Conservation (phyloP, 2,113 vertebrate species). For the Reinhardtius hippoglossoides region DNA sequence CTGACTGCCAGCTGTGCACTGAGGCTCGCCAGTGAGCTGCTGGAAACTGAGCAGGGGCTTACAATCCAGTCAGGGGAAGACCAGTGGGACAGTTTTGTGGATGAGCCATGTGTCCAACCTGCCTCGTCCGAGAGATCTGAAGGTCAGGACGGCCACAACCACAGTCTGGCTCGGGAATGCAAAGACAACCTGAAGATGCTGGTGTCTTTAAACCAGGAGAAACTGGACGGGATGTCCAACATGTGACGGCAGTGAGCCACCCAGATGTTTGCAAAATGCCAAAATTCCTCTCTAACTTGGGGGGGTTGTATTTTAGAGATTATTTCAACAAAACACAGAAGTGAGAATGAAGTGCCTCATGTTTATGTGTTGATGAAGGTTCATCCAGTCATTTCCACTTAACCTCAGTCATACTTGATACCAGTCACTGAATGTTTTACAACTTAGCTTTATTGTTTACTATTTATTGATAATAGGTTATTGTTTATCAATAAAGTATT, state of each 20-base stretch:
- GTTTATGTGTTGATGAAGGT: neutral
- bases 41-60: constrained; percentile 43
- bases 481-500: neutral
- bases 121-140: neutral
- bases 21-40: constrained; percentile 82
- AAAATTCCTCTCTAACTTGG: neutral
- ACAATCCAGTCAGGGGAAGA: neutral
- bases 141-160: neutral
- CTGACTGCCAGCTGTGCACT: constrained; percentile 88
- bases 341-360: neutral
- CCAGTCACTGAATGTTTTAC: constrained; percentile 19
- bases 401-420: neutral
- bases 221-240: constrained; percentile 68
- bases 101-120: neutral
- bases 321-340: neutral
- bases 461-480: constrained; percentile 27
- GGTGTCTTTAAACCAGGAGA: constrained; percentile 86
- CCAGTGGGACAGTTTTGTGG: neutral
- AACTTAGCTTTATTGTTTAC: neutral
- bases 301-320: neutral
- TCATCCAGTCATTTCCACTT: neutral
- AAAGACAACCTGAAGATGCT: constrained; percentile 86
- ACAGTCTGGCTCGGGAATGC: constrained; percentile 79
- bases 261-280: neutral
- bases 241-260: constrained; percentile 26